A percentile compares a stretch with the other conserved stretches of the same genome.
Conservation (phyloP, 92 coral and sea anemone genomes). For the Phenganax stokvisi region DNA sequence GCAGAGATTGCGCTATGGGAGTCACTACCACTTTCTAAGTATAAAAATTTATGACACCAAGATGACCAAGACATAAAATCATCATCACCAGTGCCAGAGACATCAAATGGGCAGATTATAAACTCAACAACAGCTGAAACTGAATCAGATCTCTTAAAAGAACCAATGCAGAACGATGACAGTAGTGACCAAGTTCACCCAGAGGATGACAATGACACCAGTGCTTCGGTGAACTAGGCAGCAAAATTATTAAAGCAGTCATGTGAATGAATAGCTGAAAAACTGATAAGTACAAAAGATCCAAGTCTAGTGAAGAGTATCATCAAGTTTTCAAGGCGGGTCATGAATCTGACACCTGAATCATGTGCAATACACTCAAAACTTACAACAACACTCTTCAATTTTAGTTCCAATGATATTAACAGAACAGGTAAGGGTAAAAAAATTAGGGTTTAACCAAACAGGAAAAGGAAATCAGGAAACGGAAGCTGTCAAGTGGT, state of each 20-base stretch:
- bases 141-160: too few relatives aligned
- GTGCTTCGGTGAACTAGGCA: too few relatives aligned
- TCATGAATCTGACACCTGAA: conserved; percentile 6
- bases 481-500: conserved; percentile 53
- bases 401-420: conserved; percentile 49
- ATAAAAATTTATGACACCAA: conserved; percentile 39
- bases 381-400: conserved; percentile 47
- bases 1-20: conserved; percentile 58
- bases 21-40: conserved; percentile 48
- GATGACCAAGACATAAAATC: neutral
- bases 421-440: conserved; percentile 34
- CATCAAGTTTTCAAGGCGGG: conserved; percentile 50
- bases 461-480: conserved; percentile 54
- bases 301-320: conserved; percentile 43
- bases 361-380: conserved; percentile 47
- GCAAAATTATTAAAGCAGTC: too few relatives aligned
- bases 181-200: too few relatives aligned
- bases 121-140: too few relatives aligned
- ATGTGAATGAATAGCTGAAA: too few relatives aligned
- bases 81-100: neutral
- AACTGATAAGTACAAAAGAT: too few relatives aligned
- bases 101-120: neutral
- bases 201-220: too few relatives aligned
- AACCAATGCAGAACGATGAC: too few relatives aligned
- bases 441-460: conserved; percentile 46